Evolutionary conservation across 2,888 invertebrate genomes (phyloP).

Genomic region (Pantelozetes paolii): DNA sequence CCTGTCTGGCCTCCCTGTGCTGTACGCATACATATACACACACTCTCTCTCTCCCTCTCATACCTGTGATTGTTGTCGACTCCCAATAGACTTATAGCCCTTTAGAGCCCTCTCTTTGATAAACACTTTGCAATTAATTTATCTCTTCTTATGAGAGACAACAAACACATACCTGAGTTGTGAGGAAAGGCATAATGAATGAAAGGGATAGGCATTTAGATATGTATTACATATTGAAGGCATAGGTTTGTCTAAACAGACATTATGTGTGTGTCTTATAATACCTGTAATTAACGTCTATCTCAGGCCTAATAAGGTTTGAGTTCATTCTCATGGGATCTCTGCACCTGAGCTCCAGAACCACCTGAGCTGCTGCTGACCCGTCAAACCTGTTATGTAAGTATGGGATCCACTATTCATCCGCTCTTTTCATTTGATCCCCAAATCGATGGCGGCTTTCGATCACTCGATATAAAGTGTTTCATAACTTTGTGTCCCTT

Average conservation of each 20-base stretch:
- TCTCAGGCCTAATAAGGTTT: neutral
- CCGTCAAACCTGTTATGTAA: conserved; percentile 31
- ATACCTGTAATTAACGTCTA: neutral
- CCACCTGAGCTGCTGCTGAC: conserved; percentile 10
- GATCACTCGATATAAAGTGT: neutral
- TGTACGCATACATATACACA: too few relatives aligned
- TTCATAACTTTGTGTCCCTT: neutral
- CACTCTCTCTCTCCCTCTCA: too few relatives aligned
- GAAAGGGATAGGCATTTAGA: neutral
- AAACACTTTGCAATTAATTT: too few relatives aligned
- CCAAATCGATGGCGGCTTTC: conserved; percentile 6
- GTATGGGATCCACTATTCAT: neutral
- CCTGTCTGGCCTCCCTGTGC: too few relatives aligned
- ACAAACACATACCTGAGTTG: too few relatives aligned
- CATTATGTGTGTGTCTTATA: neutral
- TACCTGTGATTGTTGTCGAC: too few relatives aligned
- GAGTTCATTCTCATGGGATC: conserved; percentile 26
- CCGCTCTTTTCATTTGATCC: neutral
- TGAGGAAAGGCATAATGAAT: neutral
- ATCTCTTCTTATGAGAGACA: too few relatives aligned
- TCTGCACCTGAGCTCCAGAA: too few relatives aligned
- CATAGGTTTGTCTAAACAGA: neutral
- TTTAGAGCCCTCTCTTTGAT: too few relatives aligned
- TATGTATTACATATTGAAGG: neutral
- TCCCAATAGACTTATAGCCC: too few relatives aligned